Base-by-base conservation (phyloP, 1,140 invertebrate genomes). In the Sarcophaga peregrina region DNA sequence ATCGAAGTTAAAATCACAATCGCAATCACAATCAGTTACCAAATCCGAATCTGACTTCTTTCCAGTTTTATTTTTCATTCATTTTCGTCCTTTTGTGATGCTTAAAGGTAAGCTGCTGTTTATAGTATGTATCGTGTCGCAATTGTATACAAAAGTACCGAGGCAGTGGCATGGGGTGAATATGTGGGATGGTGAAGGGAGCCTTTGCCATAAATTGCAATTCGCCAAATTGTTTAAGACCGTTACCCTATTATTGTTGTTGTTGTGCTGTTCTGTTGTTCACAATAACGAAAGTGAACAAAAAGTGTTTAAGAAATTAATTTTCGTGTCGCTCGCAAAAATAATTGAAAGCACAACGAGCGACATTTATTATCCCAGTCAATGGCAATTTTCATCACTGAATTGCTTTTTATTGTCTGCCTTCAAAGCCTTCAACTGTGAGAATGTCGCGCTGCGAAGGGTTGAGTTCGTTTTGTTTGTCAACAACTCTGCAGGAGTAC, bases 281-380 rank as follows among this genome's bases (percentile, higher is more conserved):
- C 25, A 37, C 25, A 37, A 58, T 58, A 58, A 68, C n/a, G 25
- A 68, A 68, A 20, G 62, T 68, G 62, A 68, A 68, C 62, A 20
- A 58, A 58, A 58, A 58, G 62, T 68, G 62, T 25, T 68, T 68
- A 68, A 68, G 17, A 68, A 68, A 68, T 68, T 68, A 68, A 68
- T 68, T 68, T 68, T 68, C 62, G 62, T 68, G 62, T 68, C 17
- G 62, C 17, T 68, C 7, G 25, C 25, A 20, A 68, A 68, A 68
- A 68, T 58, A 58, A 58, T 37, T 37, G 25, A 37, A 37, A 37
- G 25, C 25, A 37, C 25, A 58, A 58, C 54, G 54, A n/a, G 62
- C 62, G 62, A 68, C 62, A 68, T 68, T 68, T 68, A 68, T 68
- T 68, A 68, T 68, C 17, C n/a, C 17, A 68, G 62, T 68, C 62